Conservation (phyloP, 2,113 vertebrate species). For the Balaeniceps rex region DNA sequence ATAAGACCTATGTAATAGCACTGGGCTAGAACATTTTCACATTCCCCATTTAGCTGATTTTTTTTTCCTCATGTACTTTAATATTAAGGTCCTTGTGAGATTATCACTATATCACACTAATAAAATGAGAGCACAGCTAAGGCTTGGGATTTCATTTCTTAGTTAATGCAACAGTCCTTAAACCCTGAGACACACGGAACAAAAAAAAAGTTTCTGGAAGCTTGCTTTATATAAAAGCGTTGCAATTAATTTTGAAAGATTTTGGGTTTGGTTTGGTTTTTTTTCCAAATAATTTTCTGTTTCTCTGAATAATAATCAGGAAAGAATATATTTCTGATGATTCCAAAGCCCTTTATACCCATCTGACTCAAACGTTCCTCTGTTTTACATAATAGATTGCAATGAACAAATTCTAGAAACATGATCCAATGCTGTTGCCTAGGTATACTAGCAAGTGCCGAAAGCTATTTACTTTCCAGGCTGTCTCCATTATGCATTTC, state of each 20-base stretch:
- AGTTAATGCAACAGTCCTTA: background rate
- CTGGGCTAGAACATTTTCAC: conserved; percentile 2
- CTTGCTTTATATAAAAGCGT: background rate
- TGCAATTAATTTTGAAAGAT: background rate
- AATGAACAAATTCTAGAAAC: background rate
- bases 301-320: background rate
- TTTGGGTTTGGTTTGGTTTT: background rate
- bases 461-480: conserved; percentile 37
- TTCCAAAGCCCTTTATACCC: background rate
- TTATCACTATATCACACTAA: background rate
- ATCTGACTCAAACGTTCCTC: background rate
- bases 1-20: conserved; percentile 9
- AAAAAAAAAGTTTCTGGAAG: background rate
- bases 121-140: background rate
- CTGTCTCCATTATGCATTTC: background rate
- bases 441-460: background rate
- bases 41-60: background rate
- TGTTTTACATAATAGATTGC: background rate
- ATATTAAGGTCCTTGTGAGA: background rate
- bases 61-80: background rate
- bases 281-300: background rate
- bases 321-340: background rate
- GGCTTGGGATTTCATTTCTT: background rate
- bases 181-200: background rate
- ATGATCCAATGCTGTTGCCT: background rate